Evolutionary conservation across 37 sponge, comb jelly and placozoan genomes (phyloP).

Genomic region (Halichondria panicea): DNA sequence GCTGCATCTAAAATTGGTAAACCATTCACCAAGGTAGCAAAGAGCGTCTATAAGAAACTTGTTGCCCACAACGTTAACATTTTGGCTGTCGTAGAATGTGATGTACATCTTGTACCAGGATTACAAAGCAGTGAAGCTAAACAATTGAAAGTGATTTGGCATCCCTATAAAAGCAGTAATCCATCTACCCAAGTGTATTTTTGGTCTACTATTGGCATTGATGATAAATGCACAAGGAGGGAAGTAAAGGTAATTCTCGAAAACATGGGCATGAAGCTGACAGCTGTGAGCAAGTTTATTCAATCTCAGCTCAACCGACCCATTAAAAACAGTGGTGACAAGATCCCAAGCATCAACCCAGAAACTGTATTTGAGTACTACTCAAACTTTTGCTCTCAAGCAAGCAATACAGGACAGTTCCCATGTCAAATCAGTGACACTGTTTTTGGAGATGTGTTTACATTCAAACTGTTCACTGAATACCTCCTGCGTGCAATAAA

Average conservation of each 20-base stretch:
- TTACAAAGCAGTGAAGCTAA: neutral
- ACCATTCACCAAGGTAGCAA: neutral
- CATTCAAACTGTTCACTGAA: too few species aligned
- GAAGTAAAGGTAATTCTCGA: conserved; percentile 13
- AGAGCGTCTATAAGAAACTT: neutral
- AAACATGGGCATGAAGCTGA: conserved; percentile 48
- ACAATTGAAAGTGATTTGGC: conserved; percentile 5
- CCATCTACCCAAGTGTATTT: conserved; percentile 26
- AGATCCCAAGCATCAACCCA: conserved; percentile 15
- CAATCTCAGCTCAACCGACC: too few species aligned
- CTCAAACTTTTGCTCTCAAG: neutral
- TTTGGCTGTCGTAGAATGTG: neutral
- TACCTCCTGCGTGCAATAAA: too few species aligned
- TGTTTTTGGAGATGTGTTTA: neutral
- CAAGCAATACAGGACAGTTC: too few species aligned
- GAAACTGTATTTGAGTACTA: conserved; percentile 33
- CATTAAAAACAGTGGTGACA: too few species aligned
- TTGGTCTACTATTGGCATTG: too few species aligned
- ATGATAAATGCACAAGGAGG: too few species aligned
- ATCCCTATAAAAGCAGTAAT: neutral
- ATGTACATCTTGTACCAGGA: neutral
- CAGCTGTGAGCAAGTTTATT: too few species aligned
- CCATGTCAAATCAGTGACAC: conserved; percentile 13
- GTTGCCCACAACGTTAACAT: neutral
- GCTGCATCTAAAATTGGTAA: neutral